These are phyloP conservation scores for Cottus gobio DNA, from an alignment of 2,113 vertebrate genomes.

Conservation along the genomic window DNA sequence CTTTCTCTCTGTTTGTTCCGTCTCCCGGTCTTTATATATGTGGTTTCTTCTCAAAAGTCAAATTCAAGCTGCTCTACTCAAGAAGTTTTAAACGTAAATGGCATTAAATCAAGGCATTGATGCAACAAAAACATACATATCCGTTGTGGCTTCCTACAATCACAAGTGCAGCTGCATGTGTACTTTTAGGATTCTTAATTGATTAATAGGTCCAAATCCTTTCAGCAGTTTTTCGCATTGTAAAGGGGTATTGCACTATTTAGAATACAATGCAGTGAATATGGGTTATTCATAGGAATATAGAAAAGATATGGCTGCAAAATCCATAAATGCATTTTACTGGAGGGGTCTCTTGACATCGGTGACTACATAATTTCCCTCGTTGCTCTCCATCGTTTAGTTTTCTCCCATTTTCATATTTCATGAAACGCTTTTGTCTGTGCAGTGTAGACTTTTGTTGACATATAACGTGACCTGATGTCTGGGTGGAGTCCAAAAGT, in stretches of 20 bases:
- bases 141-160: neutral
- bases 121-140: neutral
- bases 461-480: neutral
- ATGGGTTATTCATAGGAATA: neutral
- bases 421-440: neutral
- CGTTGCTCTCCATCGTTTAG: neutral
- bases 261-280: neutral
- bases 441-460: neutral
- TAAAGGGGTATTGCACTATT: neutral
- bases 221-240: neutral
- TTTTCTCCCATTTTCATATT: neutral
- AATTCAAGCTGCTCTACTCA: constrained; percentile 18
- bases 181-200: neutral
- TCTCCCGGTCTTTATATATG: constrained; percentile 32
- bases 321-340: constrained; percentile 21
- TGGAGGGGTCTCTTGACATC: neutral
- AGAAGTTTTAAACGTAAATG: constrained; percentile 2
- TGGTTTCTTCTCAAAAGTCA: constrained; percentile 14
- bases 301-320: neutral
- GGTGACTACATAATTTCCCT: neutral
- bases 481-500: neutral
- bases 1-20: constrained; percentile 47
- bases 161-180: neutral
- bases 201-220: neutral
- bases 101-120: constrained; percentile 8